A percentile compares a stretch with the other conserved stretches of the same genome.
phyloP scores from a whole-genome alignment of 1,140 invertebrate species.

The Cecropterus lyciades region DNA sequence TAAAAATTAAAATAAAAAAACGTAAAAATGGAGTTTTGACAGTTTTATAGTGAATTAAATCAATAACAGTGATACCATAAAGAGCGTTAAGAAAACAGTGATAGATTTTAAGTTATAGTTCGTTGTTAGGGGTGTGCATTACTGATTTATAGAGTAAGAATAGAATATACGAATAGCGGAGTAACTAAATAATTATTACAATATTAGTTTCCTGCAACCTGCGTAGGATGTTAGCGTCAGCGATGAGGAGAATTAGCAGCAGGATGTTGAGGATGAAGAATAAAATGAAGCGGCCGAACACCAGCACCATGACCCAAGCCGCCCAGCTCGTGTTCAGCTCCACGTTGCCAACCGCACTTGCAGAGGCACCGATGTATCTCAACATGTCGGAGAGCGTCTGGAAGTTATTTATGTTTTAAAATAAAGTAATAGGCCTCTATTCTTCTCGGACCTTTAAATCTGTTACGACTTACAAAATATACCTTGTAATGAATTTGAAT shows the following conservation, averaged over 20 bases:
- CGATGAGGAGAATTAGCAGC: slow-evolving; percentile 49
- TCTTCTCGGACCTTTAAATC: no score
- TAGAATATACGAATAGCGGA: no score
- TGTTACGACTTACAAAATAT: no score
- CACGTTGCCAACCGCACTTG: slow-evolving; percentile 46
- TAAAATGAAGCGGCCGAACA: slow-evolving; percentile 59
- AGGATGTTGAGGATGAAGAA: slow-evolving; percentile 57
- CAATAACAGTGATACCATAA: no score
- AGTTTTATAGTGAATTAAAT: no score
- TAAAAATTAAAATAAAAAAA: no score
- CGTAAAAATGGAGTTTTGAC: no score
- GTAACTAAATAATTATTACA: slow-evolving; percentile 47
- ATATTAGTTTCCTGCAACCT: slow-evolving; percentile 27
- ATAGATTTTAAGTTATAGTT: no score
- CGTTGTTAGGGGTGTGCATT: no score
- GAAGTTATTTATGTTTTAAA: slow-evolving; percentile 22
- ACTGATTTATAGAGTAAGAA: no score
- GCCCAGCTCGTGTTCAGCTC: slow-evolving; percentile 50
- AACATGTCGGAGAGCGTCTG: slow-evolving; percentile 63
- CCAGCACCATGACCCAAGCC: slow-evolving; percentile 59
- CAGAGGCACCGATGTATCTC: slow-evolving; percentile 50
- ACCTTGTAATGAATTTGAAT: no score
- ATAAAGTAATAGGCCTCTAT: background rate
- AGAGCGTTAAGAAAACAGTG: no score
- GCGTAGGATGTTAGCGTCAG: slow-evolving; percentile 39